Evolutionary conservation across 1,140 invertebrate genomes (phyloP).

Genomic region (Zophobas atratus): DNA sequence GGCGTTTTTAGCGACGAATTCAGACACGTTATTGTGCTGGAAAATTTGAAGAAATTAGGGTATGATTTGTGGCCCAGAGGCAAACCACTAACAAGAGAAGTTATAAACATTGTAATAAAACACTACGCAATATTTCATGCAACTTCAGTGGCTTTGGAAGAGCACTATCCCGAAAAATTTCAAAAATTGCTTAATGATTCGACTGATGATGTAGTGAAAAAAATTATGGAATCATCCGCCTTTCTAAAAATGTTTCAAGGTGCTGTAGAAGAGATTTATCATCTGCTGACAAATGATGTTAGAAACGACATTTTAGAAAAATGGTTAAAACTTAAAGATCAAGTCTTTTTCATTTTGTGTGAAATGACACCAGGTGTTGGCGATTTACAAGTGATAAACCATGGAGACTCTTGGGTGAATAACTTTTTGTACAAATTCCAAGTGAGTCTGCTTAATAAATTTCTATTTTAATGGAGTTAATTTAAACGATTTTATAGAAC

Average conservation of each 20-base stretch:
- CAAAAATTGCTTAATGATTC: not conserved
- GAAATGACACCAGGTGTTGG: no score
- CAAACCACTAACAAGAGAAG: conserved; percentile 9
- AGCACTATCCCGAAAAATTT: not conserved
- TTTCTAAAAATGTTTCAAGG: not conserved
- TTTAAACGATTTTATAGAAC: not conserved
- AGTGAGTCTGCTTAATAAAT: not conserved
- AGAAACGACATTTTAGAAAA: no score
- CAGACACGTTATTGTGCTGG: conserved; percentile 10
- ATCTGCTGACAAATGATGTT: no score
- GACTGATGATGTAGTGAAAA: not conserved
- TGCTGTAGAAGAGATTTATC: not conserved
- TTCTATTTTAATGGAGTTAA: not conserved
- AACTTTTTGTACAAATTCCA: no score
- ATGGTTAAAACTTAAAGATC: no score
- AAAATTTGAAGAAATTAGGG: conserved; percentile 10
- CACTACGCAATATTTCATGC: conserved; percentile 17
- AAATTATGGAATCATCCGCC: not conserved
- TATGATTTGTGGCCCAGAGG: conserved; percentile 4
- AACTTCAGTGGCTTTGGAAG: not conserved
- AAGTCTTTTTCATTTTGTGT: no score
- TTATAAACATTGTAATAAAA: conserved; percentile 3
- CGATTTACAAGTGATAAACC: no score
- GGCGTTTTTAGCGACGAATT: not conserved
- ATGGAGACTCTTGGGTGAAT: no score